phyloP scores from a whole-genome alignment of 2,888 invertebrate genomes.

The Pseudanteris insignis region DNA sequence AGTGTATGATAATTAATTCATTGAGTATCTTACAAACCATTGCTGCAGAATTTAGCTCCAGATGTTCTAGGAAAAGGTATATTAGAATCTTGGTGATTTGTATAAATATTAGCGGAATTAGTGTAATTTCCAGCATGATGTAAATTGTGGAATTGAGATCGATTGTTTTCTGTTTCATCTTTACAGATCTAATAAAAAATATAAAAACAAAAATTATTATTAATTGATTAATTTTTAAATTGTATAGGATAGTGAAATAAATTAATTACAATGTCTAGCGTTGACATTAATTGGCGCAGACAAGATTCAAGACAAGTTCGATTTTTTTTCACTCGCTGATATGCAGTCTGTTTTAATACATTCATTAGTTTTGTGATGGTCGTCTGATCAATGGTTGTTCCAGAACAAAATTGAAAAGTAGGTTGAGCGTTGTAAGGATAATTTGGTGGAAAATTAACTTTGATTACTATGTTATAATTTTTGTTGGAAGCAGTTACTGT shows the following conservation, averaged over 20 bases:
- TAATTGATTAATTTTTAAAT: too few species aligned
- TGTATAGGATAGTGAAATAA: not conserved
- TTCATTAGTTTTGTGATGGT: slow-evolving; percentile 80
- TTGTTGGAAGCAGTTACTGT: slow-evolving; percentile 70
- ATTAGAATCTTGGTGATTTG: slow-evolving; percentile 74
- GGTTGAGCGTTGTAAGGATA: slow-evolving; percentile 77
- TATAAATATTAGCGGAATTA: slow-evolving; percentile 58
- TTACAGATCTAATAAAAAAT: slow-evolving; percentile 50
- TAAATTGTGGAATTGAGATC: slow-evolving; percentile 56
- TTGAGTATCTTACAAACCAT: slow-evolving; percentile 74
- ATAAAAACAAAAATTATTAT: too few species aligned
- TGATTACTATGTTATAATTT: slow-evolving; percentile 70
- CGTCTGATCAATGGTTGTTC: slow-evolving; percentile 76
- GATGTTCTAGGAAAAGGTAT: slow-evolving; percentile 95
- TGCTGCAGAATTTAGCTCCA: slow-evolving; percentile 91
- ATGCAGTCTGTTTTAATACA: slow-evolving; percentile 81
- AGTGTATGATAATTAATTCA: too few species aligned
- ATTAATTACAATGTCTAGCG: slow-evolving; percentile 69
- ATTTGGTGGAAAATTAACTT: slow-evolving; percentile 76
- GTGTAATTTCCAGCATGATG: slow-evolving; percentile 59
- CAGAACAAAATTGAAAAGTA: slow-evolving; percentile 75
- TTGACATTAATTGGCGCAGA: slow-evolving; percentile 75
- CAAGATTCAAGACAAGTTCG: slow-evolving; percentile 90
- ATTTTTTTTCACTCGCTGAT: slow-evolving; percentile 84
- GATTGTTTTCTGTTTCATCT: slow-evolving; percentile 61